Base-by-base conservation (phyloP, 1,140 invertebrate species). In the Macrobrachium nipponense region DNA sequence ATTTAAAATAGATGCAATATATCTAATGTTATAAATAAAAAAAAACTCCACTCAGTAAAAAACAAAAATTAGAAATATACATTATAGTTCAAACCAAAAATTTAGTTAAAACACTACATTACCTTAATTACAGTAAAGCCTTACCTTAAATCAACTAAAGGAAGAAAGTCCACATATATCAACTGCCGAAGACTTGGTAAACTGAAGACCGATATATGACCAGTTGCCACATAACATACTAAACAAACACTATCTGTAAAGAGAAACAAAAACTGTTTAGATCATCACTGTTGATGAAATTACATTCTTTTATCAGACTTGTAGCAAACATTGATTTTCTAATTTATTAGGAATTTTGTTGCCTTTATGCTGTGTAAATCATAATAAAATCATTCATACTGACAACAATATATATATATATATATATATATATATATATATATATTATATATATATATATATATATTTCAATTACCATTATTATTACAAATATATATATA, bases 121-220 rank as follows among this genome's bases (percentile, higher is more conserved):
- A 36, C 62, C 23, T 51, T 51, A 51, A 51, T 51, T 51, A 20
- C 43, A 60, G 58, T 68, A 84, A 87, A 79, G 66, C 90, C 92
- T 92, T 93, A 98, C 97, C 97, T 97, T 92, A 98, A 94, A 92
- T 99, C 97, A 85, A 96, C 94, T 86, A 98, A 93, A 87, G 97
- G 97, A 90, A 98, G 93, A 93, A 98, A 98, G 92, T 98, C 97
- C 77, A 97, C 94, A 92, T 98, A 96, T 89, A 98, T 94, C 73
- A 99, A 93, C 87, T 95, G 95, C 92, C 96, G 95, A 89, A 99
- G 93, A 91, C 96, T 98, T 75, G 98, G 98, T 91, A 99, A 93
- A 93, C 96, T 98, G 93, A 97, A 98, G 72, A 96, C 95, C 89
- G 95, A 94, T 90, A 99, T 92, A 92, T 97, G 97, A 85, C 98